These are phyloP conservation scores for Panurus biarmicus DNA, from an alignment of 2,113 vertebrate species.

Conservation along the genomic window DNA sequence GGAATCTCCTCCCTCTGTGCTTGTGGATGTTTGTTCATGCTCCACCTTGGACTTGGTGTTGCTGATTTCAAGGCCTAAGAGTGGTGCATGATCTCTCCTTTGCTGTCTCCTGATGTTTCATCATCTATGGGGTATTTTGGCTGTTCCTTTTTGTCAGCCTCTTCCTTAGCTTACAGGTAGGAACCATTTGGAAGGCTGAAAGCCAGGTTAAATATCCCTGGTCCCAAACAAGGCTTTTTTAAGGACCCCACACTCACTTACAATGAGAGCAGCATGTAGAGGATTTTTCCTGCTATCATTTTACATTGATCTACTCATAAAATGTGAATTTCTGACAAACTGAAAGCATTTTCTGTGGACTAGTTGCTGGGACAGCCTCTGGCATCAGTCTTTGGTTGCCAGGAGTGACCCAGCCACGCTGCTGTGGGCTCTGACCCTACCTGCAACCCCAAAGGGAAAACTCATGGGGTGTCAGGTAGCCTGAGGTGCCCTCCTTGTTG, in stretches of 20 bases:
- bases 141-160: slow-evolving; percentile 9
- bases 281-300: neutral
- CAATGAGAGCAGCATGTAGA: neutral
- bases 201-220: neutral
- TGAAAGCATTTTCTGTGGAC: slow-evolving; percentile 10
- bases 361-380: slow-evolving; percentile 20
- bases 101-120: slow-evolving; percentile 19
- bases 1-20: neutral
- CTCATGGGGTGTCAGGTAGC: slow-evolving; percentile 19
- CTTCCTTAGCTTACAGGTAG: slow-evolving; percentile 13
- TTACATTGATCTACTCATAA: neutral
- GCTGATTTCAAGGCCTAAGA: neutral
- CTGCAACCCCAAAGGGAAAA: neutral
- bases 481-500: slow-evolving; percentile 48
- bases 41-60: neutral
- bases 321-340: slow-evolving; percentile 18
- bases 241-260: neutral
- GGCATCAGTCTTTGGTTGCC: neutral
- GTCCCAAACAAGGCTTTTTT: neutral
- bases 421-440: neutral
- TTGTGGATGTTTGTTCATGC: slow-evolving; percentile 8
- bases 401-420: neutral
- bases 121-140: slow-evolving; percentile 17
- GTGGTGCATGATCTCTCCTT: neutral
- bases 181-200: neutral